Base-by-base conservation (phyloP, 2,797 vertebrate genomes). In the Corythornis leucogaster region DNA sequence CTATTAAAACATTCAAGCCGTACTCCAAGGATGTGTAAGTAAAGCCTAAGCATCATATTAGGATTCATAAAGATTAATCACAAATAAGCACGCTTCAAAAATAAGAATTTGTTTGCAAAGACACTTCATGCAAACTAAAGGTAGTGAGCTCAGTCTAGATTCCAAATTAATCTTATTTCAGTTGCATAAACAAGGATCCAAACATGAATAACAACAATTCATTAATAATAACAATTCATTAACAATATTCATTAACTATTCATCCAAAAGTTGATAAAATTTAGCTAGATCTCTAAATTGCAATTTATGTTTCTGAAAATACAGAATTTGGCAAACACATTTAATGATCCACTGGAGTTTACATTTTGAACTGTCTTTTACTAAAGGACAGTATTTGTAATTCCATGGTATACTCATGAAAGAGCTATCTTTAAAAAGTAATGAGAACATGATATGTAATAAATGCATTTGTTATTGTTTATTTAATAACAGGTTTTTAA, bases 271-370 rank as follows among this genome's bases (percentile, higher is more conserved):
- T 51, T 68, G 33, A 54, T 64, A 80, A 91, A 93, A 88, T 33
- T 21, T 15, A 91, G 30, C 25, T 66, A 78, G 30, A 63, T 62
- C 25, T 83, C 70, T 68, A 77, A 84, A 64, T 6, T 62, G 40
- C 24, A 54, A 61, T 66, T 88, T 69, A 69, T 61, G 61, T 84
- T 92, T 91, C 53, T 77, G 58, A 90, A 94, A 89, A 87, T 50
- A 66, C 8, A 55, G 25, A 73, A 87, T 83, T 76, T 57, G n/a
- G 25, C 22, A 80, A 75, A 95, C 73, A 20, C 11, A 58, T 43
- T 43, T 46, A 84, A 55, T 77, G 54, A 71, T 63, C 33, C 24
- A 26, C 35, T 40, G 9, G 54, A 62, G 17, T 11, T 57, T 61
- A 48, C 18, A 83, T 69, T 84, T 91, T 81, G 8, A 96, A 80